These are phyloP conservation scores for Polypedilum vanderplanki DNA, from an alignment of 1,140 invertebrate genomes.

Conservation along the genomic window DNA sequence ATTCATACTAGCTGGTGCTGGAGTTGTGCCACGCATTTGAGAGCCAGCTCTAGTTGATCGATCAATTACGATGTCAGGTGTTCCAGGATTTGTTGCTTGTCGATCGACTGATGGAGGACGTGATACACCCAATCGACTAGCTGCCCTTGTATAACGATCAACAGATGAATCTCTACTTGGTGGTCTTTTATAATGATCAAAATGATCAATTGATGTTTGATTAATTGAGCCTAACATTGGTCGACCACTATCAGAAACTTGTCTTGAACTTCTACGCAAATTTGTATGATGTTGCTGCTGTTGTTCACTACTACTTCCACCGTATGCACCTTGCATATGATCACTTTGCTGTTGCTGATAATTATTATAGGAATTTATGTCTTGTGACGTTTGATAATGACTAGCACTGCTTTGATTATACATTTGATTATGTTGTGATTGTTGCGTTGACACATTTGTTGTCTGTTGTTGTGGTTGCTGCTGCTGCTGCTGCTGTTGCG, in stretches of 20 bases:
- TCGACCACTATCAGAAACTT: slow-evolving; percentile 45
- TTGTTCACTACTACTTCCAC: background rate
- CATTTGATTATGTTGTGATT: slow-evolving; percentile 33
- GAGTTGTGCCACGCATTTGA: slow-evolving; percentile 49
- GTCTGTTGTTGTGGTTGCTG: slow-evolving; percentile 34
- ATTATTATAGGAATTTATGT: slow-evolving; percentile 30
- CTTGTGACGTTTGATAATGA: slow-evolving; percentile 27
- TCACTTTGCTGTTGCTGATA: slow-evolving; percentile 34
- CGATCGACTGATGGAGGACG: slow-evolving; percentile 70
- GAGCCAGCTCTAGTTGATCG: slow-evolving; percentile 47
- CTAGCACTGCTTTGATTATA: slow-evolving; percentile 26
- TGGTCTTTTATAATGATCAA: slow-evolving; percentile 90
- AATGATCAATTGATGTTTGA: slow-evolving; percentile 58
- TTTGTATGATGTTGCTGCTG: background rate
- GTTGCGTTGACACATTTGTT: slow-evolving; percentile 32
- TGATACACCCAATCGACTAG: slow-evolving; percentile 51
- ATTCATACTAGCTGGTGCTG: slow-evolving; percentile 39
- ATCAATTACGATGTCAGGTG: slow-evolving; percentile 48
- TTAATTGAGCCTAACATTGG: slow-evolving; percentile 48
- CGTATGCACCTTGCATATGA: background rate
- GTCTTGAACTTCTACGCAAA: slow-evolving; percentile 45
- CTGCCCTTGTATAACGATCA: slow-evolving; percentile 66
- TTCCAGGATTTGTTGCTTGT: slow-evolving; percentile 37
- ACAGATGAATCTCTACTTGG: slow-evolving; percentile 81
- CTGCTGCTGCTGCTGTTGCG: slow-evolving; percentile 31